Evolutionary conservation across 1,140 invertebrate genomes (phyloP), one percentile per base, ranked within the genome.

Genomic region (Carcinoscorpius rotundicauda): DNA sequence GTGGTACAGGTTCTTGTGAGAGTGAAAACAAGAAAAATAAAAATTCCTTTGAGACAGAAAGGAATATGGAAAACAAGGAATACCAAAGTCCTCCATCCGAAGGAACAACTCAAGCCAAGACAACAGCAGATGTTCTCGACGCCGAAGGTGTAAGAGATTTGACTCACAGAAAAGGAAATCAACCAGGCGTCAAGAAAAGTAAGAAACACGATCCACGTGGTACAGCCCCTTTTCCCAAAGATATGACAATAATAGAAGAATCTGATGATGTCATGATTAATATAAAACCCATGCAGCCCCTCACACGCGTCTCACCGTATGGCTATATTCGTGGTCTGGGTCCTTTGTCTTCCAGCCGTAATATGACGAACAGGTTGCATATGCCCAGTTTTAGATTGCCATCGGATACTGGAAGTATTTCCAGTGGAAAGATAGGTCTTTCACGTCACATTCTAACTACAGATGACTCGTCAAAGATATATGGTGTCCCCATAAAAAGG

Each of bases 241-340:
- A 55, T 29, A 29, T 29, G 53, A 55, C 53, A n/a, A 76, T 77
- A 64, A 72, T 74, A 11, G 85, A 84, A 51, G 86, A 88, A 60
- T 86, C 89, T 70, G 87, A 89, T 63, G 89, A 89, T 72, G 81
- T 86, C 0, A 80, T 88, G 70, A 85, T 89, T 76, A 87, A 86
- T 71, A 86, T 93, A n/a, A 85, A 93, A 75, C 92, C 93, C 0
- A 95, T 97, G 92, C 84, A 89, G 69, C 91, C 92, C 0, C 78
- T 97, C 56, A 78, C 93, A 10, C 77, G 88, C 64, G 71, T 74
- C 52, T 75, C 76, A 0, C 74, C 76, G 29, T 78, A 77, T 67
- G 89, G 87, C 48, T 92, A 92, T 72, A 88, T 76, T 52, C 71
- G 75, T 49, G 74, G 74, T 61, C 67, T 76, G 6, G 72, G 67